phyloP scores from a whole-genome alignment of 2,113 vertebrate genomes.

The Mus spicilegus region DNA sequence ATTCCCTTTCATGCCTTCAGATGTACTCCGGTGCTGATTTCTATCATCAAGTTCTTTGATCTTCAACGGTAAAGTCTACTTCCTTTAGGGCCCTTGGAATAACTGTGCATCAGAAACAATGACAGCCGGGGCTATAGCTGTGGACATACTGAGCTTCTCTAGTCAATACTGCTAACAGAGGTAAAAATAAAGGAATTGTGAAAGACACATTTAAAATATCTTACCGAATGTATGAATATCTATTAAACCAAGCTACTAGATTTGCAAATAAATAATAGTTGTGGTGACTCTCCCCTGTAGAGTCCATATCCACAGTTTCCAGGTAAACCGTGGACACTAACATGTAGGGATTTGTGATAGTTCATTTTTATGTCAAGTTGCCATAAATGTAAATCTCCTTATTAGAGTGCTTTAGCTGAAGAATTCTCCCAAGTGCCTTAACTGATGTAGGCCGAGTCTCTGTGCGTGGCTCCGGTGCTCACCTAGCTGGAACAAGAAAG shows the following conservation, averaged over 20 bases:
- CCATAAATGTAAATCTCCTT: background rate
- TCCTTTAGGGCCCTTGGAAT: background rate
- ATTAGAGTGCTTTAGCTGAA: background rate
- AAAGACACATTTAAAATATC: constrained; percentile 7
- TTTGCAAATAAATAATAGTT: background rate
- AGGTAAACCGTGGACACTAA: too few species aligned
- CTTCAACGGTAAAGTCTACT: constrained; percentile 18
- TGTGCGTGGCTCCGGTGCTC: too few species aligned
- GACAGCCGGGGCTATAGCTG: background rate
- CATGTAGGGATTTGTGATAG: background rate
- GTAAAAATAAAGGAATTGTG: constrained; percentile 30
- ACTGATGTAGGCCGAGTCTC: too few species aligned
- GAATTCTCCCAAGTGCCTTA: background rate
- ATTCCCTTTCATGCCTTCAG: constrained; percentile 53
- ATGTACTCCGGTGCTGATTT: constrained; percentile 54
- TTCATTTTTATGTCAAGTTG: background rate
- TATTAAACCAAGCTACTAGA: background rate
- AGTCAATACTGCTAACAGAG: constrained; percentile 12
- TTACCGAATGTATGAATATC: background rate
- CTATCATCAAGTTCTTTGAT: constrained; percentile 56
- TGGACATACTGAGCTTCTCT: background rate
- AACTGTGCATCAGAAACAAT: constrained; percentile 21
- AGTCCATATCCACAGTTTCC: too few species aligned
- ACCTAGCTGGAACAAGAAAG: background rate
- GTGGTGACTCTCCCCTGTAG: background rate